These are phyloP conservation scores for Drosophila nr. fundita DNA, from an alignment of 2,888 invertebrate species.

Conservation along the genomic window DNA sequence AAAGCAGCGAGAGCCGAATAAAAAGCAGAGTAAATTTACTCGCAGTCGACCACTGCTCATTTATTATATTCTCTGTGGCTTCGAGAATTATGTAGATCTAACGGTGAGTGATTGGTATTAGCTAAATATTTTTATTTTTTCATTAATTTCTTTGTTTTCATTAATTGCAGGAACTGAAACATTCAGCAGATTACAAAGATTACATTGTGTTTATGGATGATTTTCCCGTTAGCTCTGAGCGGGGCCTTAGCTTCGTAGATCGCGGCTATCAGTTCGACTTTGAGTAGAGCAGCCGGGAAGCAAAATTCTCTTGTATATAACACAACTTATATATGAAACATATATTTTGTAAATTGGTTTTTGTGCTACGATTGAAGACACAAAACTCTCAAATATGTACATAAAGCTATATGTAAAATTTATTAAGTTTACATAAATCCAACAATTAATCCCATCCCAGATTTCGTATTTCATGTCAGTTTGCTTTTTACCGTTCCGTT, in stretches of 20 bases:
- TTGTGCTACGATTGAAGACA: constrained; percentile 25
- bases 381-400: constrained; percentile 28
- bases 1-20: constrained; percentile 52
- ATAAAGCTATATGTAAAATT: constrained; percentile 32
- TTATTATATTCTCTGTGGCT: constrained; percentile 72
- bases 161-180: constrained; percentile 63
- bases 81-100: constrained; percentile 73
- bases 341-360: constrained; percentile 31
- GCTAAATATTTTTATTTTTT: too few species aligned
- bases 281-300: constrained; percentile 39
- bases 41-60: constrained; percentile 55
- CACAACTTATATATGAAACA: constrained; percentile 11
- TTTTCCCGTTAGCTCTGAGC: constrained; percentile 75
- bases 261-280: constrained; percentile 81
- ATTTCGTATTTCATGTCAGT: not conserved
- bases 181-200: constrained; percentile 59
- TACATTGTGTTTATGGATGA: constrained; percentile 66
- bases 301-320: constrained; percentile 39
- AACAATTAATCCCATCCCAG: constrained; percentile 2
- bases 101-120: constrained; percentile 37
- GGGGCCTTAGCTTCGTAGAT: constrained; percentile 79
- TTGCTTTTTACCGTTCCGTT: not conserved
- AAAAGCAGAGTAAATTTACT: constrained; percentile 43
- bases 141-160: not conserved
- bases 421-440: constrained; percentile 30